phyloP scores from a whole-genome alignment of 2,797 vertebrate genomes.

The Neoniphon sammara region DNA sequence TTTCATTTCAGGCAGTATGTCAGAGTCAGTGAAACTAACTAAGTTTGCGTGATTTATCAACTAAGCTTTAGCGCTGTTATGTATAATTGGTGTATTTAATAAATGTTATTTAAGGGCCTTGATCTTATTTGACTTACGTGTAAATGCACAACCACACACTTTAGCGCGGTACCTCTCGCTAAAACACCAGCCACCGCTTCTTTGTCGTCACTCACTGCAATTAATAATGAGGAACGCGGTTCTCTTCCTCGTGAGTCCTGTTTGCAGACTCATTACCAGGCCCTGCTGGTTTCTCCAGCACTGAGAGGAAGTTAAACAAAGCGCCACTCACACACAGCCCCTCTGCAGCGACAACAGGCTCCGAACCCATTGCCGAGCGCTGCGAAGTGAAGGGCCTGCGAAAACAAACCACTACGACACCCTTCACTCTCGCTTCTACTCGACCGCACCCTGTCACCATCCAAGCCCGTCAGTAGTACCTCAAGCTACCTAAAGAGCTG shows the following conservation, averaged over 20 bases:
- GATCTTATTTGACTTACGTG: constrained; percentile 5
- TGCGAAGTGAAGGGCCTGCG: constrained; percentile 81
- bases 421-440: constrained; percentile 75
- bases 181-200: constrained; percentile 48
- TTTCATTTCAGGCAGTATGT: constrained; percentile 36
- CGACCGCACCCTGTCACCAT: constrained; percentile 65
- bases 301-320: constrained; percentile 87
- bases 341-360: constrained; percentile 75
- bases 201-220: constrained; percentile 69
- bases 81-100: constrained; percentile 18
- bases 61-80: constrained; percentile 13
- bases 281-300: constrained; percentile 83
- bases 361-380: constrained; percentile 74
- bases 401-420: constrained; percentile 79
- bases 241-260: constrained; percentile 76
- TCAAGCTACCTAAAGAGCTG: constrained; percentile 58
- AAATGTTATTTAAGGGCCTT: constrained; percentile 1
- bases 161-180: constrained; percentile 11
- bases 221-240: constrained; percentile 71
- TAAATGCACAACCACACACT: background rate
- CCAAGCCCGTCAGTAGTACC: constrained; percentile 61
- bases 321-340: constrained; percentile 79
- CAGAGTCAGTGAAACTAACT: no score
- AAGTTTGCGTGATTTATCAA: constrained; percentile 25
- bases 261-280: constrained; percentile 85